Base-by-base conservation (phyloP, 2,113 vertebrate species). In the Xiphorhynchus elegans region DNA sequence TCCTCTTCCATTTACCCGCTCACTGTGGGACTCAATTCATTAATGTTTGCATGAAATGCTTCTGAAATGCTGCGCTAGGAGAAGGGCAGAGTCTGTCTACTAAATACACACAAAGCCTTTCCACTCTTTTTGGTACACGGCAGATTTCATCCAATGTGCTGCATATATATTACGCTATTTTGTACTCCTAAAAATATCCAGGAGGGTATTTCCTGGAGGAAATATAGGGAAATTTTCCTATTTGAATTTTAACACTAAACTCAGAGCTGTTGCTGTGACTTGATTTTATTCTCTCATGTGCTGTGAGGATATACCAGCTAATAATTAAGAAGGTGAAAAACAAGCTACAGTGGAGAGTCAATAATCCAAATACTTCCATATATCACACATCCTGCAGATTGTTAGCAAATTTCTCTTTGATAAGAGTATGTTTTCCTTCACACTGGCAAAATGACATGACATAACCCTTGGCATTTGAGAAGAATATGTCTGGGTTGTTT, bases 321-420 rank as follows among this genome's bases (percentile, higher is more conserved):
- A 52, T 95, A 96, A 96, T 94, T 75, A 93, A 55, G 55, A 78
- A 77, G 20, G 12, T 17, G 42, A 44, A 84, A 75, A 87, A 37
- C 58, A 93, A 69, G 11, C 24, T 66, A 21, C 35, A 85, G 42
- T 40, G 33, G 25, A 73, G 59, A 95, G 68, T 78, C 35, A 44
- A 84, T 88, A 88, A 81, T 84, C 44, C 49, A 84, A 53, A 82
- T 49, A 66, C 26, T 67, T 93, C 44, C 64, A 63, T 91, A 31
- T 49, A 91, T 67, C 40, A 66, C 35, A 70, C 33, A 39, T 76
- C 68, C 74, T 93, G 42, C 29, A 88, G 63, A 84, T 49, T 64
- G 49, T 77, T 97, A 92, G 73, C 90, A 95, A 96, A 95, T 93
- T 96, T 78, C 25, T 87, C 40, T 93, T 87, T 83, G 84, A 91